Base-by-base conservation (phyloP, 1,140 invertebrate species). In the Drosophila eugracilis region DNA sequence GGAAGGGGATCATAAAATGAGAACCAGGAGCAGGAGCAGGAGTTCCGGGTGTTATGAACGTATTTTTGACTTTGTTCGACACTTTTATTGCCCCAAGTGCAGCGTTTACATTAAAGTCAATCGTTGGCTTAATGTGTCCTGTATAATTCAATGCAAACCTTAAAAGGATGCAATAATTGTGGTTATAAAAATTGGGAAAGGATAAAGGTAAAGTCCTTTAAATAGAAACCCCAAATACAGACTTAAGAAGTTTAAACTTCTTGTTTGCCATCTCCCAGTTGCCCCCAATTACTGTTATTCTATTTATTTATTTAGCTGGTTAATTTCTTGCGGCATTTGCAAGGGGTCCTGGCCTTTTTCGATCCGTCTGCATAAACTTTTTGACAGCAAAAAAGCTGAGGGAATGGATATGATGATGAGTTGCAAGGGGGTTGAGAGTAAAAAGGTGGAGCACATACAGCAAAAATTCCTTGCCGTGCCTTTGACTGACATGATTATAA, bases 401-500 rank as follows among this genome's bases (percentile, higher is more conserved):
- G 53, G 39, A 36, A 9, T 12, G 37, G 37, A 39, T 39, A 17
- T 9, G 63, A 26, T 7, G 17, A 24, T 44, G 32, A 12, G 10
- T 10, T 12, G 10, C 12, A 2, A 9, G 12, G 12, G 45, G 10
- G 15, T 15, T 24, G 30, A 19, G 30, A 19, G 36, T 14, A 14
- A 47, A 32, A 36, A 42, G 28, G 9, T 24, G 49, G 36, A 30
- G 28, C 24, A 57, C 48, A 75, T 45, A 28, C 60, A 66, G 28
- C 32, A 45, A 78, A 45, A 78, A 60, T 66, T 77, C 78, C 81
- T 80, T 74, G 69, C 69, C 55, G 49, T 86, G 83, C 78, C 78
- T 88, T 88, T 86, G 81, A 86, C 84, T 89, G 83, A 88, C 84
- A 88, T 88, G 84, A 88, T 88, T 88, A 88, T 88, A 88, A 89